Conservation (phyloP, 2,888 invertebrate species). For the Mycogona germanica region DNA sequence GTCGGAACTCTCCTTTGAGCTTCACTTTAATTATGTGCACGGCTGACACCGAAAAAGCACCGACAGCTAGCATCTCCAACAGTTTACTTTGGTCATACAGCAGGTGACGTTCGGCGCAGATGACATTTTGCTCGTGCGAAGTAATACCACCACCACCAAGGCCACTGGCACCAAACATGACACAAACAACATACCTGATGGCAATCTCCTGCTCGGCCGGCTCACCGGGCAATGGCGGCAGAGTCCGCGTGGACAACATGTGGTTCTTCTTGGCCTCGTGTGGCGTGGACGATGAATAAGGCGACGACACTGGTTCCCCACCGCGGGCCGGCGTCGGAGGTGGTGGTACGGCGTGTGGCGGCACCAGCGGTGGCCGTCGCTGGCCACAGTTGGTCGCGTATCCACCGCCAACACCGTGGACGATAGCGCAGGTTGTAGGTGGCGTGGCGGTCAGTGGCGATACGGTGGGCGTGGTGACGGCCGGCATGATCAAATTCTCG, state of each 20-base stretch:
- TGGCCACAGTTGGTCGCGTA: neutral
- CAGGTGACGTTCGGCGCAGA: no score
- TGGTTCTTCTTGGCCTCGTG: neutral
- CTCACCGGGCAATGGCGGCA: constrained; percentile 13
- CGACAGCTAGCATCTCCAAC: no score
- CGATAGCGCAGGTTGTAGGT: neutral
- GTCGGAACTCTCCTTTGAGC: no score
- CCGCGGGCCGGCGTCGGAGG: neutral
- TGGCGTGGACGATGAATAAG: no score
- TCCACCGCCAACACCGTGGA: neutral
- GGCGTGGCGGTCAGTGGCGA: neutral
- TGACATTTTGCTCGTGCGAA: no score
- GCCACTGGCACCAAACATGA: no score
- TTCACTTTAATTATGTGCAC: no score
- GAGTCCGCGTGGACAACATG: constrained; percentile 10
- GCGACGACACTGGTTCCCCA: no score
- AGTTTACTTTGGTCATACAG: no score
- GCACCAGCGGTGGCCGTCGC: neutral
- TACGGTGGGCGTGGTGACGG: constrained; percentile 17
- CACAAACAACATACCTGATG: neutral
- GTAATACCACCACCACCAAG: no score
- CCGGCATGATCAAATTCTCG: constrained; percentile 81
- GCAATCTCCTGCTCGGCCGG: neutral
- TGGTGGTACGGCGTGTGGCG: neutral
- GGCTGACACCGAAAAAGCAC: no score